Evolutionary conservation across 2,797 vertebrate genomes (phyloP), one percentile per base, ranked within the genome.

Genomic region (Sphaeramia orbicularis): DNA sequence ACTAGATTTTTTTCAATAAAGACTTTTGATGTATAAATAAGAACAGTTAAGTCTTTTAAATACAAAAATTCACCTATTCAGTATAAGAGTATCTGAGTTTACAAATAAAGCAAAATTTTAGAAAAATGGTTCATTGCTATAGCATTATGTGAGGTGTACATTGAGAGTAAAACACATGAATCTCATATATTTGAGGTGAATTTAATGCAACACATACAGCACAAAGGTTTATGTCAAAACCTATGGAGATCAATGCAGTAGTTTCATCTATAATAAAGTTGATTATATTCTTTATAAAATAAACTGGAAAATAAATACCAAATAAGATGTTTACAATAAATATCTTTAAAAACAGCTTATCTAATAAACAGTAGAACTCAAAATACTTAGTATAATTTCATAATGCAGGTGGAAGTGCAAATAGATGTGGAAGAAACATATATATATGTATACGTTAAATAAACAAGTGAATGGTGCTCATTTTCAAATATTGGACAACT

Each of bases 301-400:
- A 52, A 71, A 78, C 38, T 56, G 53, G 7, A 70, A 18, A 76
- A 88, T 78, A 83, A 83, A 87, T 78, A 86, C 15, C 35, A 66
- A 73, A 53, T 51, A 60, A 73, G 2, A 62, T 59, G 37, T 65
- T 51, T 62, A 80, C 42, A 74, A 83, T 80, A 82, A 78, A 85
- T 81, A 83, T 67, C 11, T 66, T 51, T 41, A 48, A 52, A 21
- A 59, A 16, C 19, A 66, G 61, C 4, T 75, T 27, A 49, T 38
- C 19, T 56, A 44, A 44, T 10, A 2, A 64, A 60, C 44, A 58
- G 50, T 45, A 52, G 10, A 66, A 62, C 37, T 63, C 27, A 66
- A 81, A 76, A 69, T 54, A 60, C 2, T 72, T 37, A 56, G 12
- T 67, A 42, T 54, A 11, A 56, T 62, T 69, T 66, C 3, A 76